Evolutionary conservation across 2,888 invertebrate genomes (phyloP).

Genomic region (Heliconius charithonia): DNA sequence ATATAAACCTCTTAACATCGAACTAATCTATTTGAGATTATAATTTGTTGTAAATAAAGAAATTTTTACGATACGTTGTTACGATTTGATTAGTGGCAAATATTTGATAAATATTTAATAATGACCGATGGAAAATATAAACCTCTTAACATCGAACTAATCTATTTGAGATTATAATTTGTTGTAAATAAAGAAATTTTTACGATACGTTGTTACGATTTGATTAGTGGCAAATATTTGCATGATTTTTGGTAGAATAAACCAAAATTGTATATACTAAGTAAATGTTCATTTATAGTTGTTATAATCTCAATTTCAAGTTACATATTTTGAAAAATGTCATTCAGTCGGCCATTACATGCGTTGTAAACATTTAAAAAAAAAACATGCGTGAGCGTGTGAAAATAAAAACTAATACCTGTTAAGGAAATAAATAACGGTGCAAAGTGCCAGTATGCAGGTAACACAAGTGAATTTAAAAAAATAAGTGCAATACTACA

Average conservation of each 20-base stretch:
- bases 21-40: background rate
- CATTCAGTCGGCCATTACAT: background rate
- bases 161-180: background rate
- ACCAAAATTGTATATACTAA: background rate
- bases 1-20: background rate
- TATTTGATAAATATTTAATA: background rate
- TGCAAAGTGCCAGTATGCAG: background rate
- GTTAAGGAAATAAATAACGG: background rate
- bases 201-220: background rate
- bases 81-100: background rate
- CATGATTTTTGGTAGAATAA: too few relatives aligned
- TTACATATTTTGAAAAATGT: background rate
- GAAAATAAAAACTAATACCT: background rate
- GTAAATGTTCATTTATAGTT: background rate
- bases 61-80: background rate
- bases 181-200: background rate
- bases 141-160: background rate
- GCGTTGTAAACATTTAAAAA: too few relatives aligned
- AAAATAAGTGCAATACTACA: background rate
- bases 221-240: background rate
- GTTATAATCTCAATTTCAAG: background rate
- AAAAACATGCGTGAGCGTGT: background rate
- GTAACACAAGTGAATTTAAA: background rate
- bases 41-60: background rate
- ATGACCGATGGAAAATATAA: background rate